Percentiles rank a stretch among this genome's conserved stretches.
Evolutionary conservation across 2,888 invertebrate genomes (phyloP).

Genomic region (Candidula unifasciata): DNA sequence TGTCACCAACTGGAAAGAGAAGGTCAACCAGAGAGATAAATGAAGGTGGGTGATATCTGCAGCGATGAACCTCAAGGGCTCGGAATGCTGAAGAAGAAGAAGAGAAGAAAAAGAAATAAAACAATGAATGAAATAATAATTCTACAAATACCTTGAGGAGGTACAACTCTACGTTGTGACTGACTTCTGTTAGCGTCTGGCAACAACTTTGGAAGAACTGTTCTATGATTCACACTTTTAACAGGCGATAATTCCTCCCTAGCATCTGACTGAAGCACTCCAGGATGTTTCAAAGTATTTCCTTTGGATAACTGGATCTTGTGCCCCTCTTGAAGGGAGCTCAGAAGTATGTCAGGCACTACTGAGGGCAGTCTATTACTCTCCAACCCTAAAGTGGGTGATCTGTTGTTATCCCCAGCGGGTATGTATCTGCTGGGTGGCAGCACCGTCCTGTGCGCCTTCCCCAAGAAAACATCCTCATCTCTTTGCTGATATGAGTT

Average conservation of each 20-base stretch:
- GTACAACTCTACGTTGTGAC: background rate
- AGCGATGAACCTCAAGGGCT: too few species aligned
- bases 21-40: too few species aligned
- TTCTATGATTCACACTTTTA: background rate
- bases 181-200: background rate
- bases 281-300: background rate
- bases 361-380: background rate
- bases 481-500: background rate
- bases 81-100: too few species aligned
- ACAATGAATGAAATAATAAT: too few species aligned
- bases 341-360: background rate
- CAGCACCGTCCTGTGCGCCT: background rate
- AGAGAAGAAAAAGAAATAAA: too few species aligned
- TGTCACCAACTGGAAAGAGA: too few species aligned
- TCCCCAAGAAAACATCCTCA: background rate
- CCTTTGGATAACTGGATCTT: background rate
- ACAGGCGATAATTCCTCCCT: background rate
- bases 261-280: background rate
- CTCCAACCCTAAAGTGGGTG: background rate
- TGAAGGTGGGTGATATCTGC: too few species aligned
- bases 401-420: background rate
- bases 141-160: constrained; percentile 8
- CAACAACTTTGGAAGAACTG: background rate
- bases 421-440: background rate
- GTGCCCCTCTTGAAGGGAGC: background rate